Evolutionary conservation across 2,888 invertebrate species (phyloP), one percentile per base, ranked within the genome.

Genomic region (Tinea semifulvella): DNA sequence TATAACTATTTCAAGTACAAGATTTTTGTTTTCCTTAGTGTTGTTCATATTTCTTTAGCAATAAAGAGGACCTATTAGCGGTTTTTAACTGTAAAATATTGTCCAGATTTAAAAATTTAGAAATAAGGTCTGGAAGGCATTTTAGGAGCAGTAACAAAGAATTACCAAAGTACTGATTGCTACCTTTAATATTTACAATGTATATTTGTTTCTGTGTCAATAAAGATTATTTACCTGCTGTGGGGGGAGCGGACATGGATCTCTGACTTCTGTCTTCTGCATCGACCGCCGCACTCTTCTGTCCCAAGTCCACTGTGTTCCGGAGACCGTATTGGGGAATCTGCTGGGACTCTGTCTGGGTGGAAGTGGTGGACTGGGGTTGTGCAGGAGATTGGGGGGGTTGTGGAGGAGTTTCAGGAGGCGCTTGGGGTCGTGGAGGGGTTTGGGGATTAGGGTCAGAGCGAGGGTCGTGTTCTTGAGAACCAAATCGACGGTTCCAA

Each of bases 161-260:
- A n/a, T n/a, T n/a, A n/a, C n/a, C n/a, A n/a, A n/a, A n/a, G n/a
- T n/a, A n/a, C n/a, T n/a, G n/a, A n/a, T n/a, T n/a, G n/a, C n/a
- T n/a, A n/a, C n/a, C n/a, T n/a, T n/a, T n/a, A n/a, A n/a, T n/a
- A n/a, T n/a, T n/a, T n/a, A n/a, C n/a, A n/a, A n/a, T n/a, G n/a
- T n/a, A n/a, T n/a, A n/a, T n/a, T n/a, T n/a, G 25, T 25, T 39
- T 44, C 17, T 45, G 26, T 52, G 45, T 17, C 39, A 51, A 18
- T 46, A n/a, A n/a, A n/a, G n/a, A n/a, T n/a, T n/a, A n/a, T n/a
- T n/a, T n/a, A n/a, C n/a, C n/a, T n/a, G 40, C 20, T 10, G n/a
- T 87, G 44, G 91, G 90, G 20, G 92, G 92, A 19, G 92, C 92
- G 52, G 92, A 92, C 85, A 89, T 88, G 44, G 91, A 90, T 60